These are phyloP conservation scores for Thecocarcelia acutangulata DNA, from an alignment of 2,888 invertebrate genomes.

Conservation along the genomic window DNA sequence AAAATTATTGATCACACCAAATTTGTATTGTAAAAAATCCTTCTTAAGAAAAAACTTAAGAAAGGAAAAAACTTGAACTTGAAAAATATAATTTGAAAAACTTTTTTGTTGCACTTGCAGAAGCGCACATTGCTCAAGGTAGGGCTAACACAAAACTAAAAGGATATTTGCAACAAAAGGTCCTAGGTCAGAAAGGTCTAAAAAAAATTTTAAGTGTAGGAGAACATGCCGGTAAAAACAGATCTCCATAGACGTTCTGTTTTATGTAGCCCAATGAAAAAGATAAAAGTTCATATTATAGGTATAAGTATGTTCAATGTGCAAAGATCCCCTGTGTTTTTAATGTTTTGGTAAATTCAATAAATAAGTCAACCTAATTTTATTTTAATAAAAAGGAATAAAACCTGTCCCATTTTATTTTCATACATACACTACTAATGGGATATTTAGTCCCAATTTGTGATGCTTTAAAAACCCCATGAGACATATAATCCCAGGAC, in stretches of 20 bases:
- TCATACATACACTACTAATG: too few relatives aligned
- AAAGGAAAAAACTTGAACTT: too few relatives aligned
- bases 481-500: too few relatives aligned
- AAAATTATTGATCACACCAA: too few relatives aligned
- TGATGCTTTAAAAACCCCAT: too few relatives aligned
- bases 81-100: conserved; percentile 9
- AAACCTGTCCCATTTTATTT: conserved; percentile 1
- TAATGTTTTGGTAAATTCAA: background rate
- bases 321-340: background rate
- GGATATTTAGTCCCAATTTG: too few relatives aligned
- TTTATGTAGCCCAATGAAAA: conserved; percentile 17
- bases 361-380: background rate
- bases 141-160: background rate
- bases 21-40: too few relatives aligned
- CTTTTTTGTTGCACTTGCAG: conserved; percentile 4
- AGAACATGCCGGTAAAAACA: conserved; percentile 14
- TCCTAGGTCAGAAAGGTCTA: background rate
- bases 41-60: too few relatives aligned
- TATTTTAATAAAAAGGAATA: conserved; percentile 1
- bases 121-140: background rate
- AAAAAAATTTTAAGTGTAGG: background rate
- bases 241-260: conserved; percentile 12
- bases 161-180: background rate
- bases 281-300: background rate
- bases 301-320: background rate